Evolutionary conservation across 2,797 vertebrate species (phyloP).

Genomic region (Periophthalmus magnuspinnatus): DNA sequence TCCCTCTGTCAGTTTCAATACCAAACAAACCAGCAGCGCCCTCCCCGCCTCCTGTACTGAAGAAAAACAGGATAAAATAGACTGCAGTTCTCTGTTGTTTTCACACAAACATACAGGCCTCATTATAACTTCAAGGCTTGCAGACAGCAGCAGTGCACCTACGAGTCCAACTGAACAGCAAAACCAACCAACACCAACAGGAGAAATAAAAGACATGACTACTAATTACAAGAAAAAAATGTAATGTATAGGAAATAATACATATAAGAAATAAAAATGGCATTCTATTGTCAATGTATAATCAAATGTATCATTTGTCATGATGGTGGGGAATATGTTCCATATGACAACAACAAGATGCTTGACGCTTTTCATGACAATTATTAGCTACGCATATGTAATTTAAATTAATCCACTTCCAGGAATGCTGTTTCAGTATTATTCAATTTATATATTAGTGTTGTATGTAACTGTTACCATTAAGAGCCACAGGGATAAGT

Average conservation of each 20-base stretch:
- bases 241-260: conserved; percentile 52
- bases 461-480: background rate
- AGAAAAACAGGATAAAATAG: conserved; percentile 72
- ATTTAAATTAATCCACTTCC: background rate
- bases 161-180: conserved; percentile 65
- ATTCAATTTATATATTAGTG: background rate
- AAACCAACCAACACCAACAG: conserved; percentile 35
- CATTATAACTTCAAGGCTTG: conserved; percentile 80
- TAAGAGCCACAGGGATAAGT: too few relatives aligned
- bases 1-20: conserved; percentile 73
- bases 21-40: conserved; percentile 57
- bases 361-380: background rate
- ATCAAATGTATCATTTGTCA: conserved; percentile 43
- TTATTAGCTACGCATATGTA: background rate
- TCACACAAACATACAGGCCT: conserved; percentile 72
- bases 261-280: conserved; percentile 50
- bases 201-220: conserved; percentile 56
- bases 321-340: background rate
- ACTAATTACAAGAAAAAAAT: conserved; percentile 68
- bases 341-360: conserved; percentile 26
- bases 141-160: conserved; percentile 68
- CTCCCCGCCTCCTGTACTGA: conserved; percentile 51
- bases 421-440: background rate
- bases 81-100: conserved; percentile 68
- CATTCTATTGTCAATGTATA: conserved; percentile 39